Evolutionary conservation across 2,888 invertebrate genomes (phyloP), one percentile per base, ranked within the genome.

Genomic region (Heterodera filipjevi): DNA sequence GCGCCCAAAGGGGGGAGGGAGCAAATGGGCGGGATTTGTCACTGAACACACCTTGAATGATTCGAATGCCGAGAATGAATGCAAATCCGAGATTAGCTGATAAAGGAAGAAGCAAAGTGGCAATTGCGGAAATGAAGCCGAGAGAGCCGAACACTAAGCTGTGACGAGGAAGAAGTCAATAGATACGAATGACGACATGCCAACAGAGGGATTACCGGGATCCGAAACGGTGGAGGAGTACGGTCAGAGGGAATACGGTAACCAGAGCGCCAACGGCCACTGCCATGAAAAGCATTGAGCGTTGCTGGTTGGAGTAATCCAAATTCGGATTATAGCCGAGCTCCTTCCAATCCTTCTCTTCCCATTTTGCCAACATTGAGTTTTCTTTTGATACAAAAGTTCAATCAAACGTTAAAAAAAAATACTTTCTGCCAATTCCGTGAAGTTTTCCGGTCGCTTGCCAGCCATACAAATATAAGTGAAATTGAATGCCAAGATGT

Each of bases 401-500:
- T 59, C 19, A 39, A 39, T 39, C 12, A 6, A 2, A 39, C 8
- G 12, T 39, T 39, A 49, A 14, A 14, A 22, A 32, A 22, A 22
- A 39, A 30, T 72, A 81, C 81, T 66, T 66, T 83, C 81, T 76
- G 81, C 35, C 19, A 68, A 35, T 12, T 76, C 66, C 10, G 80
- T 59, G 72, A 66, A 83, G 64, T 83, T 81, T 14, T 78, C 77
- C 8, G 83, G 83, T 44, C 72, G 53, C 44, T 79, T 70, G 22
- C 83, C 83, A 22, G 83, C 82, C 83, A 83, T 83, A 75, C 83
- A 83, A 77, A 83, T 83, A 68, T 79, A 81, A 30, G 87, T 85
- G 82, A 87, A 87, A 78, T 87, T 87, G 83, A 87, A 87, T 68
- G 85, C 85, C 49, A 87, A 82, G 35, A 87, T 86, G 79, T 87